Evolutionary conservation across 2,797 vertebrate species (phyloP), one percentile per base, ranked within the genome.

Genomic region (Tiaroga cobitis): DNA sequence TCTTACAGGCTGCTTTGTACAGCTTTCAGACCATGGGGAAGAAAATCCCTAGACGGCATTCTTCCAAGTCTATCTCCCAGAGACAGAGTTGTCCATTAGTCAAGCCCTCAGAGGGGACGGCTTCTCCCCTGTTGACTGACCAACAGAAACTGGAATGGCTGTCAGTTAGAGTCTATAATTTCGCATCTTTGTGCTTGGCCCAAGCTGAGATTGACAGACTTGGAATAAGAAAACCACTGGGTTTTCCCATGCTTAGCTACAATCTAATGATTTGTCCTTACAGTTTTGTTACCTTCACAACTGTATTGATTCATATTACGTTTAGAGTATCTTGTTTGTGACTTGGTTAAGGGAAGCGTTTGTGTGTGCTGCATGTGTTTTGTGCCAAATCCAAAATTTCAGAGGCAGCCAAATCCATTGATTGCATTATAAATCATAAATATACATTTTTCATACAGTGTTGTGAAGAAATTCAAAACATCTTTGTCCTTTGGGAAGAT

Each of bases 391-490:
- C 68, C n/a, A 18, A 79, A 54, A 54, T 37, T 59, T 80, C 34
- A 56, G 37, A 56, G 8, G 29, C 56, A 46, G 85, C 86, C 84
- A 87, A 88, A 26, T 46, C 43, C 32, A 61, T 80, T 88, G 85
- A 87, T 89, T 88, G 46, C 75, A 72, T 82, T 85, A 84, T 88
- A 87, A 87, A 86, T 87, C 87, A 88, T 82, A 74, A 80, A 84
- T 77, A 76, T 69, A 81, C 24, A 82, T 83, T 80, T 68, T 79
- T 87, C 80, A 73, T 65, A 34, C 46, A 74, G 73, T 81, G 85
- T 76, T 89, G 86, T 86, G 82, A 79, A 61, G 56, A 78, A 87
- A 89, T 72, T 88, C 80, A 82, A 89, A 85, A 87, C 88, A 87
- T 82, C 73, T 81, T 67, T 43, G 41, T 86, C 72, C 84, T 76